Base-by-base conservation (phyloP, 1,140 invertebrate genomes). In the Listronotus bonariensis region DNA sequence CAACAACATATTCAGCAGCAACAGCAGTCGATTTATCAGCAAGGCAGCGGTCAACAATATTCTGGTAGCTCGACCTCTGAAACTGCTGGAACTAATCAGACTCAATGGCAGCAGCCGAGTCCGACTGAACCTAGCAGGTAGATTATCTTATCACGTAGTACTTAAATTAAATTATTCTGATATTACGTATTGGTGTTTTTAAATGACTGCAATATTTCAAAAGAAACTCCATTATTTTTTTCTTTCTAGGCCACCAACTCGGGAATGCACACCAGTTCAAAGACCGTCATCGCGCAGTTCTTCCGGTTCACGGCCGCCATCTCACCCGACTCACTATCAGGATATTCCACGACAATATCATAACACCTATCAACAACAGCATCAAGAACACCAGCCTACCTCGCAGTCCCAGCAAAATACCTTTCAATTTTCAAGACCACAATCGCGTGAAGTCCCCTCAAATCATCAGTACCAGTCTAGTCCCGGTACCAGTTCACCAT, bases 241-340 rank as follows among this genome's bases (percentile, higher is more conserved):
- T 26, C 26, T 17, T 57, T 60, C 11, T 65, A 72, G 54, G 12
- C 45, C 49, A 58, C 64, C 55, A 48, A 46, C 61, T 32, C 26
- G 60, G 42, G 72, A 75, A 51, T 66, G 68, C 15, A 65, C 69
- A 4, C 58, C 69, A 40, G 40, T 67, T 17, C 72, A 74, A 41
- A 67, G 72, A 46, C 68, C 74, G 10, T 59, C 74, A 10, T 74
- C 72, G 5, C 69, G 68, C 31, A 69, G 67, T 43, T 74, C 74
- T 9, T 65, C 72, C 41, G 56, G 64, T 15, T 72, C 72, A 11
- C 56, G 69, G 32, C 73, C 72, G n/a, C 66, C 73, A n/a, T 71
- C 74, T 3, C 70, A 72, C 43, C 60, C 72, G 18, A 53, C 64
- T 6, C 70, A 68, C 48, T 69, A 74, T 43, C 70, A 72, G 41